Evolutionary conservation across 2,797 vertebrate species (phyloP).

Genomic region (Poeciliopsis presidionis): DNA sequence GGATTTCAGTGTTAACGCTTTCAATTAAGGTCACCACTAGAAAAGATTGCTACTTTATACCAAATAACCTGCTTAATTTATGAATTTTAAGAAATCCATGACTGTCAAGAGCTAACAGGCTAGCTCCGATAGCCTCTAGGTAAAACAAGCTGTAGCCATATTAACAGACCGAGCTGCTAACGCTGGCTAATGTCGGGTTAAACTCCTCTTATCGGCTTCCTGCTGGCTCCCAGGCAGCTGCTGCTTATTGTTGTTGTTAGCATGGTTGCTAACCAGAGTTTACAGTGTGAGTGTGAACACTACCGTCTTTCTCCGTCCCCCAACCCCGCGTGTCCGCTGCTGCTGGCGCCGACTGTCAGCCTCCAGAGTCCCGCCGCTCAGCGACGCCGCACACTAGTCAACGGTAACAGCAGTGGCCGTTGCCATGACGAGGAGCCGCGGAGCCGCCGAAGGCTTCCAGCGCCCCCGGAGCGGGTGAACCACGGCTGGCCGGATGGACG

Average conservation of each 20-base stretch:
- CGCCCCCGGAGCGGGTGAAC: background rate
- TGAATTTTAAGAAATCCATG: background rate
- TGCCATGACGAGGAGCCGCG: background rate
- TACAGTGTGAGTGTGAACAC: conserved; percentile 2
- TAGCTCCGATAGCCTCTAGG: conserved; percentile 41
- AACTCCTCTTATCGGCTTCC: background rate
- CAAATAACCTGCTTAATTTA: background rate
- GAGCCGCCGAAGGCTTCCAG: background rate
- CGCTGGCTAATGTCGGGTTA: conserved; percentile 8
- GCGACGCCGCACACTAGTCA: background rate
- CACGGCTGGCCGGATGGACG: background rate
- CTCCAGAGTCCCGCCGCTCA: conserved; percentile 31
- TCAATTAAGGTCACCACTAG: background rate
- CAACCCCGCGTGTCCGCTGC: background rate
- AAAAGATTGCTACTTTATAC: background rate
- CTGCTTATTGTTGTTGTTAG: conserved; percentile 1
- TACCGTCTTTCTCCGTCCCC: conserved; percentile 21
- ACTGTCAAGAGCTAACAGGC: conserved; percentile 9
- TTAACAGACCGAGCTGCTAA: conserved; percentile 34
- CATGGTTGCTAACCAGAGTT: conserved; percentile 20
- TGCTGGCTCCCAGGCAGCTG: conserved; percentile 3
- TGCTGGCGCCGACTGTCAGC: conserved; percentile 23
- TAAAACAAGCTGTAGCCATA: conserved; percentile 23
- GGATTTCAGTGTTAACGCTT: background rate
- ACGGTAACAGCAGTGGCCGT: background rate